Base-by-base conservation (phyloP, 2,797 vertebrate genomes). In the Furcifer pardalis region DNA sequence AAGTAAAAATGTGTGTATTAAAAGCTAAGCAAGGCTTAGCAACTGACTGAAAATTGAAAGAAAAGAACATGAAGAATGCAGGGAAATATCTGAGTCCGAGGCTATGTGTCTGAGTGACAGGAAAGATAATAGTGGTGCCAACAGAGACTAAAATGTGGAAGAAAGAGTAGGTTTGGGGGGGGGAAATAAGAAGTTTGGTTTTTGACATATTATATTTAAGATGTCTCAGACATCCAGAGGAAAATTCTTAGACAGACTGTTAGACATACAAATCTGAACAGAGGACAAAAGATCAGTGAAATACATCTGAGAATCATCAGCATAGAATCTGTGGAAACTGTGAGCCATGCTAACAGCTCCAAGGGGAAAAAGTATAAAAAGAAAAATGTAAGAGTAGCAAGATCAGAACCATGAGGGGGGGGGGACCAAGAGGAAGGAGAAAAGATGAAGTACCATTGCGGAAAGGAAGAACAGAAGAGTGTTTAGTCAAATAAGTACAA, bases 261-360 rank as follows among this genome's bases (percentile, higher is more conserved):
- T 86, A 81, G 79, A 81, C 73, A 77, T 76, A 86, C 84, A 86
- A 86, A 81, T 86, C 79, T 71, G 79, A 77, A 77, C 84, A 40
- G 63, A 63, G 42, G 84, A 81, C 79, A 76, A 81, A 65, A 86
- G 84, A 77, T 77, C 79, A 81, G 79, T 63, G 63, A 71, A 81
- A 77, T 62, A 77, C 63, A 81, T 71, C 84, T 71, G 73, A 77
- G 32, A 65, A 71, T 52, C 73, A 76, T 81, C 72, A 77, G 79
- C 32, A 63, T 44, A 49, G 65, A 77, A 71, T 71, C 74, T 76
- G 37, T 35, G 52, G 79, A 81, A 86, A 52, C 79, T 37, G 19
- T 77, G 27, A 86, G 65, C 32, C 79, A 77, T 81, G 72, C 46
- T 71, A 81, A 86, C 40, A 40, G 73, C 79, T 81, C 79, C 84